These are phyloP conservation scores for Characodon lateralis DNA, from an alignment of 2,797 vertebrate genomes.

Conservation along the genomic window DNA sequence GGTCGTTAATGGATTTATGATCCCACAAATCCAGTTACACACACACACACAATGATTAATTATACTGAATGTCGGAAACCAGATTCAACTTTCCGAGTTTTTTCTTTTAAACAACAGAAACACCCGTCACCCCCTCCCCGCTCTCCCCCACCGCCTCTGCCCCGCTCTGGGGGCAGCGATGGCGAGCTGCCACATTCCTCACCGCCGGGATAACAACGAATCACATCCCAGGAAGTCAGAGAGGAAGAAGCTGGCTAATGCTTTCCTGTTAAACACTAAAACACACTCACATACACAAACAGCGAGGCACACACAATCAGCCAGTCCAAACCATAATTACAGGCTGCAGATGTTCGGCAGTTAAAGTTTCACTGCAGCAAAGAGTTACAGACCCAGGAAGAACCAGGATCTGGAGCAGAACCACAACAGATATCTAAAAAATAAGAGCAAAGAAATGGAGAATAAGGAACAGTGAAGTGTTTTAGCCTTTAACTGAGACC, in stretches of 20 bases:
- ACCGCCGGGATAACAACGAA: constrained; percentile 39
- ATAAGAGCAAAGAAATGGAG: background rate
- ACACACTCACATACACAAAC: constrained; percentile 21
- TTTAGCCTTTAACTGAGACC: background rate
- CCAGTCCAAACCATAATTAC: constrained; percentile 61
- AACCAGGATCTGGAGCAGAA: background rate
- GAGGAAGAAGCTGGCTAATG: constrained; percentile 59
- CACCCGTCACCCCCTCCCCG: constrained; percentile 9
- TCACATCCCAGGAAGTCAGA: constrained; percentile 53
- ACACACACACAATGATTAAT: background rate
- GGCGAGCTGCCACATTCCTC: constrained; percentile 45
- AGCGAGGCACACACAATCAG: constrained; percentile 16
- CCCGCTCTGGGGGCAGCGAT: constrained; percentile 17
- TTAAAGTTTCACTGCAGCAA: constrained; percentile 44
- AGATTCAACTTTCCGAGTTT: background rate
- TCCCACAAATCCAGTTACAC: background rate
- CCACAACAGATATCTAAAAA: background rate
- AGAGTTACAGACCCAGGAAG: constrained; percentile 9
- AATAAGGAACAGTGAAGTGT: background rate
- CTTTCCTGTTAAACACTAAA: constrained; percentile 49
- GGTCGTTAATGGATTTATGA: background rate
- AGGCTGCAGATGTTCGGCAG: constrained; percentile 51
- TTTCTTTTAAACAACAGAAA: constrained; percentile 14
- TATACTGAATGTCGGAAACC: background rate
- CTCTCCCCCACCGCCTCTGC: background rate